A percentile compares a stretch with the other conserved stretches of the same genome.
Conservation (phyloP, 2,797 vertebrate genomes). For the Ispidina lecontei region DNA sequence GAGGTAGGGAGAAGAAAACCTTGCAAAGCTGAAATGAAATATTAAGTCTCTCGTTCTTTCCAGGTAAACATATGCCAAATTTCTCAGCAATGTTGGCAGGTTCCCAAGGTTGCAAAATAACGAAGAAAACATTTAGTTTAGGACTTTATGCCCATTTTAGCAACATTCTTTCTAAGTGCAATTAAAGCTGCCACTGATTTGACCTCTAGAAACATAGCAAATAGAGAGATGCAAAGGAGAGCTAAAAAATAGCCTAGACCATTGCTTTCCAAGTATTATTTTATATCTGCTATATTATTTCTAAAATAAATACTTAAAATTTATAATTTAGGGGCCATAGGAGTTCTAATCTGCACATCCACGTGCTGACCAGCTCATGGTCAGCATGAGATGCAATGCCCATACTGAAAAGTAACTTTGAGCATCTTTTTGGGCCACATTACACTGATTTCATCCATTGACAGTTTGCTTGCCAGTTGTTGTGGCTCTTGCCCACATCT, state of each 20-base stretch:
- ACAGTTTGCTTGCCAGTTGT: accelerated
- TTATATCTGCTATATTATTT: not conserved
- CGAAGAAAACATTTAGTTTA: slow-evolving; percentile 71
- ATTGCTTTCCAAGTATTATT: not conserved
- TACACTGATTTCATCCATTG: not conserved
- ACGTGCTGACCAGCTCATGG: not conserved
- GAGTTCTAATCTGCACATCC: not conserved
- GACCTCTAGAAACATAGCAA: slow-evolving; percentile 2
- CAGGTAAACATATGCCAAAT: slow-evolving; percentile 78
- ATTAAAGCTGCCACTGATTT: slow-evolving; percentile 48
- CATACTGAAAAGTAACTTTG: not conserved
- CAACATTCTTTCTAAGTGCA: slow-evolving; percentile 55
- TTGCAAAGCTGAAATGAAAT: slow-evolving; percentile 71
- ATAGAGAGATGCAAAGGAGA: not conserved
- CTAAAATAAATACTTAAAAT: not conserved
- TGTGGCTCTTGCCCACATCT: not conserved
- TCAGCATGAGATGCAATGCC: not conserved
- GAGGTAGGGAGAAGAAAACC: slow-evolving; percentile 29
- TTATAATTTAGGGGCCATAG: not conserved
- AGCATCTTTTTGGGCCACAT: not conserved
- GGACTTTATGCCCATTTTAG: slow-evolving; percentile 63
- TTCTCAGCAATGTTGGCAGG: slow-evolving; percentile 64
- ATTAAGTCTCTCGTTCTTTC: slow-evolving; percentile 71
- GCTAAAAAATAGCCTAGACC: not conserved
- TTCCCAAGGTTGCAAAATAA: slow-evolving; percentile 77